These are phyloP conservation scores for Tadarida brasiliensis DNA, from an alignment of 2,797 vertebrate species.

Conservation along the genomic window DNA sequence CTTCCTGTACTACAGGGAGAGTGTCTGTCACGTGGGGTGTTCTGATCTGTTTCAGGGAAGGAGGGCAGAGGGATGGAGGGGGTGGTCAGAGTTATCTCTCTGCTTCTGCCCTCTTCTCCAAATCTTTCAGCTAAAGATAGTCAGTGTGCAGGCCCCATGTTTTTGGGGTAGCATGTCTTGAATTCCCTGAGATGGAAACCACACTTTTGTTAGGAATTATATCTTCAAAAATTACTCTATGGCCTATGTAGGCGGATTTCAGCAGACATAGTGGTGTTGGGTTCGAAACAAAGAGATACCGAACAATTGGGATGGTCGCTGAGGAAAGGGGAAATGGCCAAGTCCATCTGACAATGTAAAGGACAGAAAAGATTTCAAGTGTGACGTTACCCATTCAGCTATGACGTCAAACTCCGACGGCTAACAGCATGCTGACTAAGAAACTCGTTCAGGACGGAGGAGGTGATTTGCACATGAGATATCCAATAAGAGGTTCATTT, in stretches of 20 bases:
- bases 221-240: background rate
- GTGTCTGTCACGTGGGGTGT: background rate
- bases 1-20: background rate
- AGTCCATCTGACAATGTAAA: background rate
- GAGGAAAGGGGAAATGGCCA: background rate
- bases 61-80: too few relatives aligned
- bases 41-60: background rate
- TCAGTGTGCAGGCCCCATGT: background rate
- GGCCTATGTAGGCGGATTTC: background rate
- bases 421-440: conserved; percentile 41
- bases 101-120: background rate
- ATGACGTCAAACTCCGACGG: conserved; percentile 19
- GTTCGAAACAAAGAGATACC: background rate
- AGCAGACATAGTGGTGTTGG: background rate
- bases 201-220: background rate
- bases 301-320: background rate
- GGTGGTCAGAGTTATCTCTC: background rate
- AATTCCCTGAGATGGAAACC: background rate
- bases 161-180: background rate
- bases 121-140: background rate
- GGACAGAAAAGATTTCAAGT: conserved; percentile 16
- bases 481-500: background rate
- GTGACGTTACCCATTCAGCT: background rate
- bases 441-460: background rate
- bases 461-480: background rate